These are phyloP conservation scores for Heterodera filipjevi DNA, from an alignment of 2,888 invertebrate genomes.

Conservation along the genomic window DNA sequence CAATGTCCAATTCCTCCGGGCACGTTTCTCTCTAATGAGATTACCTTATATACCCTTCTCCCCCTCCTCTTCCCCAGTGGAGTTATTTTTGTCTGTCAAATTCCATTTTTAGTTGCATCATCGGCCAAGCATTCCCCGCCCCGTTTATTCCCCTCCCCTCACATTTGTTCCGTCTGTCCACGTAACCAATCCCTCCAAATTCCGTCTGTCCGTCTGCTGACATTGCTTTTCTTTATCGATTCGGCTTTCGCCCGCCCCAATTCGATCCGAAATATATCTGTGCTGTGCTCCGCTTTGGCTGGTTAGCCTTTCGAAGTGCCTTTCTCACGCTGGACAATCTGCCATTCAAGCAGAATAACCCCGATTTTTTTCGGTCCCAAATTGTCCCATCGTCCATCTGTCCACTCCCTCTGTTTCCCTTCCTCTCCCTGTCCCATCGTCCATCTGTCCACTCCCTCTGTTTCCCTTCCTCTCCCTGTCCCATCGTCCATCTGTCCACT, in stretches of 20 bases:
- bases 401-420: neutral
- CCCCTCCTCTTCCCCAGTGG: neutral
- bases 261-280: conserved; percentile 1
- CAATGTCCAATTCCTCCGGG: neutral
- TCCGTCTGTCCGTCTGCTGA: neutral
- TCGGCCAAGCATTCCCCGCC: neutral
- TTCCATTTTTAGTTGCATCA: neutral
- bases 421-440: neutral
- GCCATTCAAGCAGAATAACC: too few species aligned
- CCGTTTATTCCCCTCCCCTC: neutral
- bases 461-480: neutral
- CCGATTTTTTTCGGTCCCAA: neutral
- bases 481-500: neutral
- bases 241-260: neutral
- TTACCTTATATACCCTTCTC: neutral
- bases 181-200: neutral
- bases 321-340: neutral
- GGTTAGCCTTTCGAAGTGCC: neutral
- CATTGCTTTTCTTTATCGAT: neutral
- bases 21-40: neutral
- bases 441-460: neutral
- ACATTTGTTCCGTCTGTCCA: neutral
- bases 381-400: neutral
- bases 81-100: neutral
- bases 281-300: neutral